Conservation (phyloP, 2,113 vertebrate genomes). For the Chlorocebus sabaeus region DNA sequence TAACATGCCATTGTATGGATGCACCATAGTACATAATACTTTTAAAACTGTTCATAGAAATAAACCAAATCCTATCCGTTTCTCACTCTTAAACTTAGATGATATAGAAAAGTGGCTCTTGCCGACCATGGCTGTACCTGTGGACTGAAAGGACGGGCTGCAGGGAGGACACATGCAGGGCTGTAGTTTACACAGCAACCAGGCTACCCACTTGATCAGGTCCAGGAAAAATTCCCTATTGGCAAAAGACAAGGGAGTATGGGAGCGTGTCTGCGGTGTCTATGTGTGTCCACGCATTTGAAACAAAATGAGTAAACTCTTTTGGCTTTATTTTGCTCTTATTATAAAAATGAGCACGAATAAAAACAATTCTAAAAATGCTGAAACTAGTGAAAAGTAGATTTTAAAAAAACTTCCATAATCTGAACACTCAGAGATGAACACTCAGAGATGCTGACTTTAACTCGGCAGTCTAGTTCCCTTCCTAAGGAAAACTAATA, state of each 20-base stretch:
- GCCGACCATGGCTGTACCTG: background rate
- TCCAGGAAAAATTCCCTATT: constrained; percentile 37
- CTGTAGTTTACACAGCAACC: background rate
- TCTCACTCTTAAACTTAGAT: constrained; percentile 21
- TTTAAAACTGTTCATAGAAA: constrained; percentile 48
- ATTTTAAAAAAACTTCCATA: background rate
- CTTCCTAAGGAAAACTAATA: background rate
- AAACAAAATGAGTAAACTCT: constrained; percentile 5
- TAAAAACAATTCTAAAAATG: constrained; percentile 47
- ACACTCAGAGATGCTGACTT: constrained; percentile 12
- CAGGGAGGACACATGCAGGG: background rate
- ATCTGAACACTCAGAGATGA: constrained; percentile 11
- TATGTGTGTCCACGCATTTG: background rate
- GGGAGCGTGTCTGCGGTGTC: background rate
- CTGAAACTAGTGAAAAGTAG: constrained; percentile 23
- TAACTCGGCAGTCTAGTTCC: background rate
- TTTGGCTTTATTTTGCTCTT: constrained; percentile 29
- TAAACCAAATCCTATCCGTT: background rate
- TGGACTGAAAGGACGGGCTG: constrained; percentile 18
- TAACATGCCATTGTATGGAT: background rate
- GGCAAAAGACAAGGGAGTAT: background rate
- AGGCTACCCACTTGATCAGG: background rate
- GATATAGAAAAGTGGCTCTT: background rate
- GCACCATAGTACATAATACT: background rate
- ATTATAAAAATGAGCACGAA: background rate